A percentile compares a stretch with the other conserved stretches of the same genome.
phyloP scores from a whole-genome alignment of 2,113 vertebrate species.

The Actenoides lindsayi region DNA sequence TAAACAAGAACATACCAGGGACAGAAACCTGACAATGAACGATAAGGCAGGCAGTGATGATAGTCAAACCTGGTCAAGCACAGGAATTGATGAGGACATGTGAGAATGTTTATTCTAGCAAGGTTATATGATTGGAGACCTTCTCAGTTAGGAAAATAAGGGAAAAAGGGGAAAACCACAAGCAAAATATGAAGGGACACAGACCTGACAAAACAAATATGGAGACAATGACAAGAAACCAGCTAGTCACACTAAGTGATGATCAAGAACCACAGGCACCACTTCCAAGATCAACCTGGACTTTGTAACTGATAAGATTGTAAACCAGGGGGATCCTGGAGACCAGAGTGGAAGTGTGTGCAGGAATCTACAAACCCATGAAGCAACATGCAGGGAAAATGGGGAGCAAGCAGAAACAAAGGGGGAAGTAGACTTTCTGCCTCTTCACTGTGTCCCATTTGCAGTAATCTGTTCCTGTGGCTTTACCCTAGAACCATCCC shows the following conservation, averaged over 20 bases:
- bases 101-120: neutral
- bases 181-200: neutral
- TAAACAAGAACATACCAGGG: neutral
- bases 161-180: neutral
- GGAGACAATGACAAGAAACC: neutral
- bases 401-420: too few relatives aligned
- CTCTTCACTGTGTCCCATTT: neutral
- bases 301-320: neutral
- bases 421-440: neutral
- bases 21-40: neutral
- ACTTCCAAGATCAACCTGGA: neutral
- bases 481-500: neutral
- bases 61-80: neutral
- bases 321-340: neutral
- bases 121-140: neutral
- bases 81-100: neutral
- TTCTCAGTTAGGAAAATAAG: neutral
- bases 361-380: too few relatives aligned
- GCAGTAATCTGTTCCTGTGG: neutral
- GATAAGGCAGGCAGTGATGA: neutral
- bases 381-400: too few relatives aligned
- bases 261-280: neutral
- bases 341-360: too few relatives aligned
- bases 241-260: neutral
- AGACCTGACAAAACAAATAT: too few relatives aligned